Evolutionary conservation across 2,888 invertebrate species (phyloP), one percentile per base, ranked within the genome.

Genomic region (Tipula helvola): DNA sequence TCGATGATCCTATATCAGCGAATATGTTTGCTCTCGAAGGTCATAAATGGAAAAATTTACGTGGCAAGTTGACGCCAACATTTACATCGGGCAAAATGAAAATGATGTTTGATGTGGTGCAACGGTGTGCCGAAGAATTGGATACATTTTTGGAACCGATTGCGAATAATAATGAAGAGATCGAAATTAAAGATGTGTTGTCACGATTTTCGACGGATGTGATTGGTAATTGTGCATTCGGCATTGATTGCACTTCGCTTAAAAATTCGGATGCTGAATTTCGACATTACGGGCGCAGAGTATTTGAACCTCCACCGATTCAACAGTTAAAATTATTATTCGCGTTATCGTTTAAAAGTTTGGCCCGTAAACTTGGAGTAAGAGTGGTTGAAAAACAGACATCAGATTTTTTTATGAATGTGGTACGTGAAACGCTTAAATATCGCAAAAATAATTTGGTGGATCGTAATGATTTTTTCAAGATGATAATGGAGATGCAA

Each of bases 11-110:
- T 0, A 42, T 92, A 2, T 88, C 90, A 0, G 90, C 88, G 0
- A 89, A 91, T 88, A 88, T 92, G 7, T 88, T 91, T 10, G 88
- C 88, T 13, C 87, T 91, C 39, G 90, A 90, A 2, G 92, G 92
- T 2, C 89, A 90, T 1, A 90, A 91, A 86, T 93, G 93, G 93
- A 92, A 91, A 85, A 89, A 89, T 16, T 88, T 93, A 71, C 89
- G 93, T 12, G 89, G 89, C 0, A 92, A 92, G 86, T 87, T 93
- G 36, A 91, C 92, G 0, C 92, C 93, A 0, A 91, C 92, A 0
- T 93, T 93, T 86, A 92, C 92, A 0, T 91, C 92, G 0, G 92
- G 92, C 5, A 93, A 92, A 88, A 92, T 93, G 90, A 92, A 92
- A 88, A 90, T 89, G 44, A 92, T 93, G 92, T 92, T 91, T 86